Percentiles rank a stretch among this genome's conserved stretches.
phyloP scores from a whole-genome alignment of 2,888 invertebrate species.

The Biston stratarius region DNA sequence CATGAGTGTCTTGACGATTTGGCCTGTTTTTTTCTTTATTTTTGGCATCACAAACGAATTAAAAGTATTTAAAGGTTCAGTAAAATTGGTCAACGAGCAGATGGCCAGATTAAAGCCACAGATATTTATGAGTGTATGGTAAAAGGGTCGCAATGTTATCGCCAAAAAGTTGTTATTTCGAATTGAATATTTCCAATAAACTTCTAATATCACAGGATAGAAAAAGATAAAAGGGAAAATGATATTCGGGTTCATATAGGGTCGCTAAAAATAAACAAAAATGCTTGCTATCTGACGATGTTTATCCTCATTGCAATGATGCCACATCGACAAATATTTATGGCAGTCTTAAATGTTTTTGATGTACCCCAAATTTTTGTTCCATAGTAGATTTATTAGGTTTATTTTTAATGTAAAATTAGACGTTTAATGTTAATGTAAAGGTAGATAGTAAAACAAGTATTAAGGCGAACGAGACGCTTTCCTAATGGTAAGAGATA shows the following conservation, averaged over 20 bases:
- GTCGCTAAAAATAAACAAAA: conserved; percentile 8
- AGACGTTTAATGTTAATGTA: not conserved
- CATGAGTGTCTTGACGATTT: too few relatives aligned
- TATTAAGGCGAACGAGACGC: too few relatives aligned
- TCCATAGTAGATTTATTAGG: not conserved
- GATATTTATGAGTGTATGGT: conserved; percentile 4
- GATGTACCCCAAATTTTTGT: not conserved
- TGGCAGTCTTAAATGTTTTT: not conserved
- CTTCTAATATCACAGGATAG: conserved; percentile 11
- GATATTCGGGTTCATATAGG: conserved; percentile 20
- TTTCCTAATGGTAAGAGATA: too few relatives aligned
- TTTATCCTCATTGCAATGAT: conserved; percentile 5
- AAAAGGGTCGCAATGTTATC: not conserved
- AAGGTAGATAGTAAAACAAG: too few relatives aligned
- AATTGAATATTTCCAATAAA: conserved; percentile 25
- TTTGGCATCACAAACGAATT: not conserved
- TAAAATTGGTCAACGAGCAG: not conserved
- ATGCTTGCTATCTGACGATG: conserved; percentile 1
- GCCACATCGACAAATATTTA: not conserved
- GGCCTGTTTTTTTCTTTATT: too few relatives aligned
- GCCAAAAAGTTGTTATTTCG: conserved; percentile 16
- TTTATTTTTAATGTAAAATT: not conserved
- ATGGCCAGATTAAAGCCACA: not conserved
- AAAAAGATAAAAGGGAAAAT: conserved; percentile 27
- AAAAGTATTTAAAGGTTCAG: not conserved